A percentile compares a stretch with the other conserved stretches of the same genome.
Conservation (phyloP, 2,113 vertebrate species). For the Pithys albifrons region DNA sequence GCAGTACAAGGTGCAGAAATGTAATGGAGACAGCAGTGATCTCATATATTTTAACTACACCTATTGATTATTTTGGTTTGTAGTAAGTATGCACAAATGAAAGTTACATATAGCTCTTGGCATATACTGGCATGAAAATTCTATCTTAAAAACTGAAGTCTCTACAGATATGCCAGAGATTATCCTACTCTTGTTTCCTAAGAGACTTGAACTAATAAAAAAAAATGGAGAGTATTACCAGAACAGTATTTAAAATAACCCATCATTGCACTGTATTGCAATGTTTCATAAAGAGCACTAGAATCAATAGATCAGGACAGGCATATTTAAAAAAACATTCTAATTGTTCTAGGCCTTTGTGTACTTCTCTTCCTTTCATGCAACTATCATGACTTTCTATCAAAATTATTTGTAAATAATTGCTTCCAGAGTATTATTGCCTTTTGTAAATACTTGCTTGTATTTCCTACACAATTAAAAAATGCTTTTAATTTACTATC, state of each 20-base stretch:
- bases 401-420: conserved; percentile 36
- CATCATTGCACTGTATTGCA: neutral
- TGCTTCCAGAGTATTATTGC: conserved; percentile 43
- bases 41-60: neutral
- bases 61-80: neutral
- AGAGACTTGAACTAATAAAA: neutral
- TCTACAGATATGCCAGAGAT: neutral
- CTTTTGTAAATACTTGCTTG: conserved; percentile 14
- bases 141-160: neutral
- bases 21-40: neutral
- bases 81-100: neutral
- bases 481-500: conserved; percentile 45
- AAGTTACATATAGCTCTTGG: neutral
- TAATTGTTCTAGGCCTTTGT: neutral
- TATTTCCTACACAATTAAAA: conserved; percentile 54
- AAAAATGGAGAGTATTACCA: neutral
- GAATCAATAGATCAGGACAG: neutral
- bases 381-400: conserved; percentile 12
- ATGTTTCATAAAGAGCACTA: neutral
- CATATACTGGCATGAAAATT: neutral
- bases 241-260: neutral
- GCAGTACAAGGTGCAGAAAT: neutral
- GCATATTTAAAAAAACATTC: neutral
- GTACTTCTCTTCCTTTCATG: neutral
- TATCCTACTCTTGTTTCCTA: neutral